Evolutionary conservation across 2,113 vertebrate species (phyloP).

Genomic region (Beaufortia kweichowensis): DNA sequence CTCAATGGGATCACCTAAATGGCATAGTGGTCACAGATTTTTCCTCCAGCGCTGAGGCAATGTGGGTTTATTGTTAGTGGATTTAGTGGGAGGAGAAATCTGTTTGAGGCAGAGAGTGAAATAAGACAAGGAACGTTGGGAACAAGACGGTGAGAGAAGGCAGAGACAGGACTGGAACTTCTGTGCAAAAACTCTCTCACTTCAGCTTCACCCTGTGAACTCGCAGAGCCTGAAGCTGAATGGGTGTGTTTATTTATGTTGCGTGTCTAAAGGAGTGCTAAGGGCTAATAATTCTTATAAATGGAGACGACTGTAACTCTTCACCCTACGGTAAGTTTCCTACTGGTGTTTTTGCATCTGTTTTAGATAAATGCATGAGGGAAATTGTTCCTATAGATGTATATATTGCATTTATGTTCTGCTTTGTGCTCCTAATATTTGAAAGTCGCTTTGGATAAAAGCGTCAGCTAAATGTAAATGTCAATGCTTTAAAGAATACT

Average conservation of each 20-base stretch:
- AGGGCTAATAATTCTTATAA: slow-evolving; percentile 61
- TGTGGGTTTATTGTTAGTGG: slow-evolving; percentile 66
- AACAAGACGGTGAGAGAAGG: slow-evolving; percentile 29
- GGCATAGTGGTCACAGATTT: slow-evolving; percentile 44
- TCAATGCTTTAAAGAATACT: no score
- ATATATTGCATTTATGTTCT: not conserved
- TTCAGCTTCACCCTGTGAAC: slow-evolving; percentile 58
- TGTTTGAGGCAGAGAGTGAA: slow-evolving; percentile 62
- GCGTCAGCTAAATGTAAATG: no score
- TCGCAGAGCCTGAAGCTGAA: slow-evolving; percentile 59
- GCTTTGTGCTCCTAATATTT: no score
- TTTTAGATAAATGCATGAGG: slow-evolving; percentile 28
- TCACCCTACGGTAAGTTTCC: slow-evolving; percentile 69
- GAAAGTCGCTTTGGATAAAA: no score
- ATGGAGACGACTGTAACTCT: slow-evolving; percentile 87
- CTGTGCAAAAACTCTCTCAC: slow-evolving; percentile 42
- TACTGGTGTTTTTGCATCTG: slow-evolving; percentile 48
- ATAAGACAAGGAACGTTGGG: slow-evolving; percentile 57
- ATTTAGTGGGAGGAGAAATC: slow-evolving; percentile 58
- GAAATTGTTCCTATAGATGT: slow-evolving; percentile 54
- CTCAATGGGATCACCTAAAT: no score
- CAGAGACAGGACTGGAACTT: slow-evolving; percentile 41
- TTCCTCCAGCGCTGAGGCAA: slow-evolving; percentile 61
- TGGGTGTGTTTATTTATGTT: slow-evolving; percentile 68
- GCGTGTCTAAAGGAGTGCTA: slow-evolving; percentile 67